Evolutionary conservation across 1,140 invertebrate genomes (phyloP).

Genomic region (Delia radicum): DNA sequence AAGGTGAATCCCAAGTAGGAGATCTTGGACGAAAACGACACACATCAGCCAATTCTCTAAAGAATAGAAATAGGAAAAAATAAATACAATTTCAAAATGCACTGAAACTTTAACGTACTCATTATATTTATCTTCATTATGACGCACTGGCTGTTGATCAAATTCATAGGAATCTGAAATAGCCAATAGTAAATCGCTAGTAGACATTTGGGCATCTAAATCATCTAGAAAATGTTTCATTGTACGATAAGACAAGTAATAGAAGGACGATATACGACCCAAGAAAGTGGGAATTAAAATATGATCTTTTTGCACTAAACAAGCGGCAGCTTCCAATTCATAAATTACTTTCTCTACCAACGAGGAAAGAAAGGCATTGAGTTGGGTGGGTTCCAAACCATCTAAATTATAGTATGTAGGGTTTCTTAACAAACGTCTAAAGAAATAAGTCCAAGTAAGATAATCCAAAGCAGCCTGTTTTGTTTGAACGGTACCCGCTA

Average conservation of each 20-base stretch:
- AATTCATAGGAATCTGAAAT: conserved; percentile 90
- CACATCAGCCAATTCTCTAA: conserved; percentile 76
- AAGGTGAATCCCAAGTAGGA: conserved; percentile 79
- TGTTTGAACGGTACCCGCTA: conserved; percentile 87
- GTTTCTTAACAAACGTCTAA: conserved; percentile 89
- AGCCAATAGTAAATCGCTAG: conserved; percentile 78
- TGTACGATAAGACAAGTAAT: conserved; percentile 94
- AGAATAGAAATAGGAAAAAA: neutral
- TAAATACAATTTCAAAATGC: neutral
- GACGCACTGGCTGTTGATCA: conserved; percentile 90
- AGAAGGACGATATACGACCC: conserved; percentile 93
- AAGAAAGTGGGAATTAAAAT: conserved; percentile 77
- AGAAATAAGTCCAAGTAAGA: conserved; percentile 98
- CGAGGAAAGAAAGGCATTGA: conserved; percentile 74
- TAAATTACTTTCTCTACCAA: conserved; percentile 78
- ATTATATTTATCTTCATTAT: conserved; percentile 97
- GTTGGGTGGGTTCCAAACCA: conserved; percentile 68
- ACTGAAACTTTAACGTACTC: conserved; percentile 61
- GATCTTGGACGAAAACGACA: conserved; percentile 75
- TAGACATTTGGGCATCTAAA: conserved; percentile 64
- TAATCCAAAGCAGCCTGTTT: conserved; percentile 97
- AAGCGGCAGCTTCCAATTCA: conserved; percentile 73
- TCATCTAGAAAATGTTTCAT: conserved; percentile 79
- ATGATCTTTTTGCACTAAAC: conserved; percentile 72
- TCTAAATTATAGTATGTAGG: conserved; percentile 90